Percentiles rank a stretch among this genome's conserved stretches.
Conservation (phyloP, 2,888 invertebrate genomes). For the Caenorhabditis sulstoni region DNA sequence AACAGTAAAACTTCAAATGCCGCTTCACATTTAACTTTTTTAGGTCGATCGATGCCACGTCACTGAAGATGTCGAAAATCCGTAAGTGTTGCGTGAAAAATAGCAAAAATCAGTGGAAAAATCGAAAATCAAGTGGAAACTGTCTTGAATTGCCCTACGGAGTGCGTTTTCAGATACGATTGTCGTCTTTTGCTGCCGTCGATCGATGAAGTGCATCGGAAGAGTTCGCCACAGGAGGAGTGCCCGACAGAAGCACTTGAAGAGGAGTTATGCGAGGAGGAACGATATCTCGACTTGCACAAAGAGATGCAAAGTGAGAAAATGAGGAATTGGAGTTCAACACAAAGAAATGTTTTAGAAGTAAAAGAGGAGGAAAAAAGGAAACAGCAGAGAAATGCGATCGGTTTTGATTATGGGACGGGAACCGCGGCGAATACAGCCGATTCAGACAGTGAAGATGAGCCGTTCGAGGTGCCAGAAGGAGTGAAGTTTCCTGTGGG, state of each 20-base stretch:
- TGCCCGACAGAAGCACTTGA: conserved; percentile 84
- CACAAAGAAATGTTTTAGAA: no score
- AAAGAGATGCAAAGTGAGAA: conserved; percentile 86
- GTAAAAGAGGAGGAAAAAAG: conserved; percentile 44
- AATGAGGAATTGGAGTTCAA: background rate
- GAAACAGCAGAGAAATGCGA: conserved; percentile 16
- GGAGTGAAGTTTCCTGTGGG: conserved; percentile 88
- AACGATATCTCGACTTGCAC: conserved; percentile 91
- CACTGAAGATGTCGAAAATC: conserved; percentile 1
- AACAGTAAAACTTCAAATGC: background rate
- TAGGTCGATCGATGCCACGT: conserved; percentile 29
- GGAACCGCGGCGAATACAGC: background rate
- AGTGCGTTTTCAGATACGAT: conserved; percentile 75
- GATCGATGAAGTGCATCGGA: conserved; percentile 83
- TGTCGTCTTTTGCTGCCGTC: conserved; percentile 74
- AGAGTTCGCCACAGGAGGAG: conserved; percentile 84
- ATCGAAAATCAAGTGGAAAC: no score
- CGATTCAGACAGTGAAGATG: conserved; percentile 80
- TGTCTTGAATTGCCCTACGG: background rate
- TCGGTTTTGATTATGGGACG: conserved; percentile 54
- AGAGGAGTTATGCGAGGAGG: conserved; percentile 94
- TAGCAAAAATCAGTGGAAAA: background rate
- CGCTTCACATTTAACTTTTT: conserved; percentile 9
- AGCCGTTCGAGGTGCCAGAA: conserved; percentile 87
- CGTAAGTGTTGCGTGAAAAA: conserved; percentile 29